A percentile compares a stretch with the other conserved stretches of the same genome.
Evolutionary conservation across 2,797 vertebrate genomes (phyloP).

Genomic region (Rhabdomys pumilio): DNA sequence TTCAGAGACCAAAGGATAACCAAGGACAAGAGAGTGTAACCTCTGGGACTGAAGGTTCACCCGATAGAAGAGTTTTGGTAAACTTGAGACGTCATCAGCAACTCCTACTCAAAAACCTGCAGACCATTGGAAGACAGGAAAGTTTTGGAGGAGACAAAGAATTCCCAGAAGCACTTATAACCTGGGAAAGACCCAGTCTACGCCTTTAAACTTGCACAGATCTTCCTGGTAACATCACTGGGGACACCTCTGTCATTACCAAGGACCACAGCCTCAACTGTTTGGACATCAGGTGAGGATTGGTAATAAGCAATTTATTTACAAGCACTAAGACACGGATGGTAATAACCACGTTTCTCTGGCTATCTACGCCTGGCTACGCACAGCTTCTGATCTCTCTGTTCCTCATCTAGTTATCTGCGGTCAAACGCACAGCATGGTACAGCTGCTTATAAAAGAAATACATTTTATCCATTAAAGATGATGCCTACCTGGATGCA

Average conservation of each 20-base stretch:
- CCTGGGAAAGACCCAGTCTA: neutral
- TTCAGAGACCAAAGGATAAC: slow-evolving; percentile 35
- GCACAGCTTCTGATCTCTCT: too few relatives aligned
- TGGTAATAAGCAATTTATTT: too few relatives aligned
- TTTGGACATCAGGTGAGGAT: neutral
- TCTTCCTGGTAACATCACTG: neutral
- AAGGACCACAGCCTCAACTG: accelerated
- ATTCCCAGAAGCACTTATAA: neutral
- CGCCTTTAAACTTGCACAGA: neutral
- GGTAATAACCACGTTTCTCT: neutral
- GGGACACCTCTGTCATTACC: neutral
- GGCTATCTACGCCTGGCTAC: neutral
- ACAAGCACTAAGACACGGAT: too few relatives aligned
- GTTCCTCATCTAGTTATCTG: neutral
- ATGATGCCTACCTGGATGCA: neutral
- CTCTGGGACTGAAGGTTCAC: neutral
- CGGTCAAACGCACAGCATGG: neutral
- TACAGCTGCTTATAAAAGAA: neutral
- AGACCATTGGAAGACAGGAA: neutral
- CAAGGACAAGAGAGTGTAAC: neutral
- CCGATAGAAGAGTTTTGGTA: neutral
- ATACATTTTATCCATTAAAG: neutral
- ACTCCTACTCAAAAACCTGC: neutral
- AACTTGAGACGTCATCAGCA: slow-evolving; percentile 1
- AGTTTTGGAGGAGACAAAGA: neutral